phyloP scores from a whole-genome alignment of 2,888 invertebrate genomes.

The Pteria penguin region DNA sequence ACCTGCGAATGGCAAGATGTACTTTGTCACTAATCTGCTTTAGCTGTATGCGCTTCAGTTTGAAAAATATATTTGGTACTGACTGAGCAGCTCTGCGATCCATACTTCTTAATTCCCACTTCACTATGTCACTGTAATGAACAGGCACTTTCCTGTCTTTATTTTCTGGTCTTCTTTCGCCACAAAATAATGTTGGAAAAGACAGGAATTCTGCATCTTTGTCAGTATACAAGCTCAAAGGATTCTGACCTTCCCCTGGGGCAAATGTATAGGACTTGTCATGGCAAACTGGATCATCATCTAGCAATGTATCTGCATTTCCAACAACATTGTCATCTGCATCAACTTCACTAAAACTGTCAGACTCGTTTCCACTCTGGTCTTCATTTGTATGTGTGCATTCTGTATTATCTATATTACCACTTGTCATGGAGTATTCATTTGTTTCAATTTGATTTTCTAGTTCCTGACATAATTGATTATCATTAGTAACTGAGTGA shows the following conservation, averaged over 20 bases:
- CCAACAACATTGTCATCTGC: conserved; percentile 22
- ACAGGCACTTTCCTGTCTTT: conserved; percentile 17
- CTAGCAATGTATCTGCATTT: conserved; percentile 34
- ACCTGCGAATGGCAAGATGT: conserved; percentile 28
- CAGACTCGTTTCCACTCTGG: too few species aligned
- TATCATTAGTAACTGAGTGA: too few species aligned
- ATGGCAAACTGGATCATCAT: conserved; percentile 25
- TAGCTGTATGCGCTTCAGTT: conserved; percentile 39
- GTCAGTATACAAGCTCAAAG: conserved; percentile 26
- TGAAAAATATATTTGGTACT: conserved; percentile 46
- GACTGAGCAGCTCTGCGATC: conserved; percentile 40
- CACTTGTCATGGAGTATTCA: too few species aligned
- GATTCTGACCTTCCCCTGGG: conserved; percentile 32
- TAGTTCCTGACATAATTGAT: too few species aligned
- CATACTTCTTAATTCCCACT: conserved; percentile 43
- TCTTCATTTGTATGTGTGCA: too few species aligned
- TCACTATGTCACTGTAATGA: conserved; percentile 34
- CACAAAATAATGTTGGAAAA: conserved; percentile 35
- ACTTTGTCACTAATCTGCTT: conserved; percentile 46
- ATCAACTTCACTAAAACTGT: conserved; percentile 38
- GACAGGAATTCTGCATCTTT: conserved; percentile 21
- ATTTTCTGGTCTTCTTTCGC: conserved; percentile 10
- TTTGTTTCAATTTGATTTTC: too few species aligned
- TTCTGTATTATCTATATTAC: too few species aligned
- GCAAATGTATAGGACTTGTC: conserved; percentile 24